Percentiles rank a stretch among this genome's conserved stretches.
These are phyloP conservation scores for Lepus europaeus DNA, from an alignment of 2,113 vertebrate species.

Conservation along the genomic window DNA sequence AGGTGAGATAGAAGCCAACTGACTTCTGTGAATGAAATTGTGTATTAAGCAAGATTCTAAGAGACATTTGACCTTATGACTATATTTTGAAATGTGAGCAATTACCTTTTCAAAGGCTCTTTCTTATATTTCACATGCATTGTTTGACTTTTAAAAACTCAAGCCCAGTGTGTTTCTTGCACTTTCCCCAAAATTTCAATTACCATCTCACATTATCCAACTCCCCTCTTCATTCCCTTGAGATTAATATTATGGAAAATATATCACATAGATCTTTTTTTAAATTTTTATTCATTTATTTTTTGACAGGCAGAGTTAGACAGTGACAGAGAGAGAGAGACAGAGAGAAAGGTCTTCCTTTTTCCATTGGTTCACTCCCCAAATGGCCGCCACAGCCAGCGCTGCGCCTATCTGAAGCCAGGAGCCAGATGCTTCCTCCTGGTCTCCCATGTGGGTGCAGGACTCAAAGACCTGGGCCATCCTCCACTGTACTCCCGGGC, in stretches of 20 bases:
- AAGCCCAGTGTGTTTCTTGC: background rate
- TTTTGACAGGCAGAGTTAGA: no score
- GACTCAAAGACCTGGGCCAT: no score
- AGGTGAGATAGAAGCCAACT: background rate
- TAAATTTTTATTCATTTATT: no score
- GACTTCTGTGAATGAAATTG: background rate
- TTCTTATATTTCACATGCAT: background rate
- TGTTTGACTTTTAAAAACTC: conserved; percentile 32
- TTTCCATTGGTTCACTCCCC: no score
- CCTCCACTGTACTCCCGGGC: no score
- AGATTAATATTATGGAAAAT: conserved; percentile 59
- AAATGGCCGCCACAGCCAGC: no score
- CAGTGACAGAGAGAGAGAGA: no score
- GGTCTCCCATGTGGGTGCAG: no score
- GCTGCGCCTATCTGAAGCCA: no score
- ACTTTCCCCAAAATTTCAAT: conserved; percentile 56
- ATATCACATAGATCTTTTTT: background rate
- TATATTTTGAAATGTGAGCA: conserved; percentile 47
- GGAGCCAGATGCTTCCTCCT: no score
- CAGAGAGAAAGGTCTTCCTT: no score
- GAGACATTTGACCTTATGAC: background rate
- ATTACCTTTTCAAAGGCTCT: conserved; percentile 47
- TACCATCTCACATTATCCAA: background rate
- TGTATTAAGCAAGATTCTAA: background rate
- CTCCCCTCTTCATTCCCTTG: background rate